Evolutionary conservation across 2,797 vertebrate species (phyloP).

Genomic region (Choloepus didactylus): DNA sequence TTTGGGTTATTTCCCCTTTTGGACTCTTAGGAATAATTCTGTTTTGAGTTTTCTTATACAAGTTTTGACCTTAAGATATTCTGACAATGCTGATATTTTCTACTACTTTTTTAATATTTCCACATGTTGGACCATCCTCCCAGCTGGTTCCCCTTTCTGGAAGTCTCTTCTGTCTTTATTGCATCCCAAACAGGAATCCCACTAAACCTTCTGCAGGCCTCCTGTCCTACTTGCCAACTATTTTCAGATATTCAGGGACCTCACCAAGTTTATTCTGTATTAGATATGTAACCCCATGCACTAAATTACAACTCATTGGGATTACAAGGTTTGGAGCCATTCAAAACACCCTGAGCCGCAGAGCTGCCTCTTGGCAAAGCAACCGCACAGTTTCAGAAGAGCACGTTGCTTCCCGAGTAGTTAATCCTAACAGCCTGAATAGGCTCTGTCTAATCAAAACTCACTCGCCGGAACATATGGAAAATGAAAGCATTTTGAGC

Average conservation of each 20-base stretch:
- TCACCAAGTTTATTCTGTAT: not conserved
- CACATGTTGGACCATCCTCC: not conserved
- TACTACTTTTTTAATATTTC: not conserved
- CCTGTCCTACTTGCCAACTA: not conserved
- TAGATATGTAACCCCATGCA: not conserved
- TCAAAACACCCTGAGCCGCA: not conserved
- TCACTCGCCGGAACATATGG: not conserved
- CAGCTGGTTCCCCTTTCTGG: not conserved
- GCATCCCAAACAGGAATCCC: not conserved
- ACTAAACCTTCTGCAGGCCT: not conserved
- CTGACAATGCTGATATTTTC: not conserved
- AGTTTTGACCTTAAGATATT: not conserved
- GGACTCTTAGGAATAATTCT: not conserved
- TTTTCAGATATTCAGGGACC: not conserved
- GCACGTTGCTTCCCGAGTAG: not conserved
- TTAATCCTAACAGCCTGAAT: not conserved
- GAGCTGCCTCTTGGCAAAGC: conserved; percentile 1
- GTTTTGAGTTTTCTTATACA: not conserved
- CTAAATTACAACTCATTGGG: not conserved
- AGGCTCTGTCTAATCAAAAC: not conserved
- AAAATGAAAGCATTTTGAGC: not conserved
- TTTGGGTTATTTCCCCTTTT: not conserved
- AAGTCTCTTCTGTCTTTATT: not conserved
- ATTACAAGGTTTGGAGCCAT: not conserved
- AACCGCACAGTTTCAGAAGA: not conserved